Evolutionary conservation across 2,797 vertebrate species (phyloP).

Genomic region (Phylloscopus collybita): DNA sequence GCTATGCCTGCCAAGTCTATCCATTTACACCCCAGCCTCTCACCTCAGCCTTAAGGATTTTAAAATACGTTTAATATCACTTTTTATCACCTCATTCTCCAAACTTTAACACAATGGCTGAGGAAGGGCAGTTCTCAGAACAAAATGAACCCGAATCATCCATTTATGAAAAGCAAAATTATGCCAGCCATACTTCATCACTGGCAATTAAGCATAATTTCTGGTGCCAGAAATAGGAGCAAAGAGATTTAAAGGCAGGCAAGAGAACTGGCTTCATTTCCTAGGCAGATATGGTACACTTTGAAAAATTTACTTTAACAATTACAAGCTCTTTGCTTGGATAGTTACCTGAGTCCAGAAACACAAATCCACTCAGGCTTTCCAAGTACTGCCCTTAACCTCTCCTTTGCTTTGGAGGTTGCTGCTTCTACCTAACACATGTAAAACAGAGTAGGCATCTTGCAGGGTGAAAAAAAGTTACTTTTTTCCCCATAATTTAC

Average conservation of each 20-base stretch:
- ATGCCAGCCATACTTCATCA: not conserved
- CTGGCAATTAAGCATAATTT: not conserved
- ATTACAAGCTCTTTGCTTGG: not conserved
- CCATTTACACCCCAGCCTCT: not conserved
- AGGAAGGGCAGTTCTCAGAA: not conserved
- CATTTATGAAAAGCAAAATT: not conserved
- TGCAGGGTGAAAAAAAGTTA: fast-evolving
- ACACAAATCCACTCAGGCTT: not conserved
- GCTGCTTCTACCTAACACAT: not conserved
- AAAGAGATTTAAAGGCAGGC: not conserved
- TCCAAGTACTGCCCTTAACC: not conserved
- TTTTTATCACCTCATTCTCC: not conserved
- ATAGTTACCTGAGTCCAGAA: not conserved
- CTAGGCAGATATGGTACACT: not conserved
- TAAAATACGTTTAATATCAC: not conserved
- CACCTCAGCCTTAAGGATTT: not conserved
- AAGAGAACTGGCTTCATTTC: not conserved
- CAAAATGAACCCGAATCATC: not conserved
- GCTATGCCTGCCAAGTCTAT: not conserved
- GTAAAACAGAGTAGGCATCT: not conserved
- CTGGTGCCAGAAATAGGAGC: not conserved
- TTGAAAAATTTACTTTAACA: not conserved
- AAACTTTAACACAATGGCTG: not conserved
- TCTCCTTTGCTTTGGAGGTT: not conserved
- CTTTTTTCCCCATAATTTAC: not conserved